These are phyloP conservation scores for Melanogrammus aeglefinus DNA, from an alignment of 2,797 vertebrate species.

Conservation along the genomic window DNA sequence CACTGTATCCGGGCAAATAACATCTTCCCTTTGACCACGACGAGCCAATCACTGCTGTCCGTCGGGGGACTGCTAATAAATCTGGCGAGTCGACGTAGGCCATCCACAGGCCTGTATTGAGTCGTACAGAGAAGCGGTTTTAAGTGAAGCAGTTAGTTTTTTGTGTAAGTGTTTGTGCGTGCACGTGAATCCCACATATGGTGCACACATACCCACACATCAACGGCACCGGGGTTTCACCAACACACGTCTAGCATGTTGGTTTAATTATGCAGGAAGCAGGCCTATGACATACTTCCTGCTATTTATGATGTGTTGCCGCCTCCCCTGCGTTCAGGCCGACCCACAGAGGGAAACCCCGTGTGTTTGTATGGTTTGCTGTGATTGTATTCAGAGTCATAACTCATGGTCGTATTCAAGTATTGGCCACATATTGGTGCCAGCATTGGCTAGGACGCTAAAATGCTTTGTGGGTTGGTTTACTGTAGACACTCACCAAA, in stretches of 20 bases:
- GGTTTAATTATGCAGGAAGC: conserved; percentile 76
- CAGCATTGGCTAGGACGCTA: conserved; percentile 60
- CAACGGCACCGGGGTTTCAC: conserved; percentile 27
- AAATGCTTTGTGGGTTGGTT: conserved; percentile 38
- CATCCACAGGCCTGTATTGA: background rate
- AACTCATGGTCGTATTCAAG: conserved; percentile 54
- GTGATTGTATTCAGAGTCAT: conserved; percentile 49
- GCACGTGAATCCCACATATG: conserved; percentile 32
- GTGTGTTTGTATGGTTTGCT: conserved; percentile 36
- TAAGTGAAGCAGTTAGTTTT: conserved; percentile 12
- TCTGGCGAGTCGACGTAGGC: background rate
- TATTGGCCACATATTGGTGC: conserved; percentile 39
- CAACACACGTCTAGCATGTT: conserved; percentile 50
- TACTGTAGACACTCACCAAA: conserved; percentile 43
- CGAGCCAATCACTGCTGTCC: conserved; percentile 1
- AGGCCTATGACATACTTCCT: conserved; percentile 59
- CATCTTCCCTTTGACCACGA: conserved; percentile 5
- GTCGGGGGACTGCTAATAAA: background rate
- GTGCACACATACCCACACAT: conserved; percentile 21
- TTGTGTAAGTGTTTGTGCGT: conserved; percentile 24
- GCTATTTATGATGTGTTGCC: conserved; percentile 74
- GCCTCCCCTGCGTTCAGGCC: conserved; percentile 55
- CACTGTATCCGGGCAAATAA: conserved; percentile 1
- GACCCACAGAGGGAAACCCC: conserved; percentile 56
- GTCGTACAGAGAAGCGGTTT: background rate